Evolutionary conservation across 2,888 invertebrate genomes (phyloP).

Genomic region (Phortica okadai): DNA sequence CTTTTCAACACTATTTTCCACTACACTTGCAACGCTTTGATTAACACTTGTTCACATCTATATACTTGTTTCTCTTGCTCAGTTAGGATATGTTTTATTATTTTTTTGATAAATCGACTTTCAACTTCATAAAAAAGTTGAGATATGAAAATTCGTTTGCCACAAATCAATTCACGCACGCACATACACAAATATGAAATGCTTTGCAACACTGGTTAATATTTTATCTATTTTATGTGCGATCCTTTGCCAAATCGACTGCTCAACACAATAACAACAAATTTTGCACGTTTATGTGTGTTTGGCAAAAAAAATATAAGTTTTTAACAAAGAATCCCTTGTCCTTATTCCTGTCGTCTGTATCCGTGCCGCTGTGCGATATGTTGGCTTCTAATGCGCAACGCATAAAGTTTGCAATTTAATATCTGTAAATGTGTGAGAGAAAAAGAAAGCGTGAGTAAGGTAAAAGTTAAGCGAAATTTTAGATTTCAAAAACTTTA

Average conservation of each 20-base stretch:
- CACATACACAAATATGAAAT: slow-evolving; percentile 6
- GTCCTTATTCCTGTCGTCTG: neutral
- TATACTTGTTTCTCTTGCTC: neutral
- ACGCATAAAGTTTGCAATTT: slow-evolving; percentile 4
- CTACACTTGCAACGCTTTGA: neutral
- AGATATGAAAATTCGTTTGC: slow-evolving; percentile 15
- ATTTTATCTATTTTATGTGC: slow-evolving; percentile 14
- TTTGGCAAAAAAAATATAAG: neutral
- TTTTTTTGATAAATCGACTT: slow-evolving; percentile 12
- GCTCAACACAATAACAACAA: neutral
- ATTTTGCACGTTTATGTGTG: neutral
- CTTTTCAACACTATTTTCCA: neutral
- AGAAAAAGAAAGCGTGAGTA: neutral
- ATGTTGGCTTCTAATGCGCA: slow-evolving; percentile 16
- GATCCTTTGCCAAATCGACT: too few species aligned
- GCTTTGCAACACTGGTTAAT: slow-evolving; percentile 24
- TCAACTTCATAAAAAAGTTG: neutral
- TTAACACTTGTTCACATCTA: too few species aligned
- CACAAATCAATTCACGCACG: neutral
- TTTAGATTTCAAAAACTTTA: neutral
- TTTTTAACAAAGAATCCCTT: too few species aligned
- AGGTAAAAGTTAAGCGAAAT: neutral
- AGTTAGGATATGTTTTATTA: slow-evolving; percentile 9
- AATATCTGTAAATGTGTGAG: neutral
- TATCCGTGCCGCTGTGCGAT: slow-evolving; percentile 9